phyloP scores from a whole-genome alignment of 2,888 invertebrate genomes.

The Salticus scenicus region DNA sequence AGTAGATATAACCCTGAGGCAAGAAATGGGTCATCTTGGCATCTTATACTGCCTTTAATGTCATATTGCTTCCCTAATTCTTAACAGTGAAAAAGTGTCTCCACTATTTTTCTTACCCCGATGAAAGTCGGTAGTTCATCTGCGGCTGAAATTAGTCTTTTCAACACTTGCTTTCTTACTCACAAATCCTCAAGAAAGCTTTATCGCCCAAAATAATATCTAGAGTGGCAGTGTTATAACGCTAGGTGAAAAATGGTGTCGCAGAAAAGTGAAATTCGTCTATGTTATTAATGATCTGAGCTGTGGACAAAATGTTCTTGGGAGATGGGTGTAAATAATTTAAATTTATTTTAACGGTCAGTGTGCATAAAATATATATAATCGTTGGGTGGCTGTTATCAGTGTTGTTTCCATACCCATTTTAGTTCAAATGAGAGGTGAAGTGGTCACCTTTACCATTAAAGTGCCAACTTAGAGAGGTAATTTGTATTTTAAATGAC shows the following conservation, averaged over 20 bases:
- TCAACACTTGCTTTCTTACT: neutral
- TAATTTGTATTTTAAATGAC: neutral
- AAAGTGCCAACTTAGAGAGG: neutral
- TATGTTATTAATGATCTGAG: neutral
- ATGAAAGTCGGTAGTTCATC: neutral
- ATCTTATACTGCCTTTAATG: neutral
- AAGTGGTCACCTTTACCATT: neutral
- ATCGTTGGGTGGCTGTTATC: neutral
- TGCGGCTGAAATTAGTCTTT: neutral
- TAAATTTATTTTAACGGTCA: neutral
- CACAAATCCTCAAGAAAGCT: neutral
- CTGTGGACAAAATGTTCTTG: neutral
- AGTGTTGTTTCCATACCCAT: neutral
- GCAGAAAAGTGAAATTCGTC: neutral
- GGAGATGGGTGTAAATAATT: neutral
- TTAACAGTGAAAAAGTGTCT: neutral
- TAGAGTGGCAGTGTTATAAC: neutral
- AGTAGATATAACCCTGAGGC: neutral
- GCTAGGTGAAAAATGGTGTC: neutral
- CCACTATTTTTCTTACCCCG: neutral
- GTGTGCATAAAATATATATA: neutral
- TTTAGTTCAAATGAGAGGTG: neutral
- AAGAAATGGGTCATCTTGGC: neutral
- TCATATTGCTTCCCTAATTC: neutral
- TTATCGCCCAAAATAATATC: no score